These are phyloP conservation scores for Xylocampa areola DNA, from an alignment of 2,888 invertebrate species.

Conservation along the genomic window DNA sequence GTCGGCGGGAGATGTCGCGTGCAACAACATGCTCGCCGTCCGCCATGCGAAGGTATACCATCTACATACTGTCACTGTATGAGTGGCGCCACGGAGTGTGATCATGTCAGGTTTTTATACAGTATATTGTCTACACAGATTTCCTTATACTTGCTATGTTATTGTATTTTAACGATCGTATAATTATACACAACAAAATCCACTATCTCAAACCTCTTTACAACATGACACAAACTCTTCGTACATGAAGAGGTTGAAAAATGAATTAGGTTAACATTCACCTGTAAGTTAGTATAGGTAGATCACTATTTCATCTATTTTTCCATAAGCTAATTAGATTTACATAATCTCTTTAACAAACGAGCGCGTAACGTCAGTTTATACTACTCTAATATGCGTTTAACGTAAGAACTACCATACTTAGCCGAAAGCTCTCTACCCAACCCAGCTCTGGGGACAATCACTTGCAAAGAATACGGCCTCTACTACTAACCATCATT, in stretches of 20 bases:
- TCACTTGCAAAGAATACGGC: constrained; percentile 23
- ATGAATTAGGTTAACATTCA: too few species aligned
- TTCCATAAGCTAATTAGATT: background rate
- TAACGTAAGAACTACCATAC: constrained; percentile 6
- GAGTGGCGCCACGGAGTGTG: background rate
- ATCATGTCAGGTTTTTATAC: background rate
- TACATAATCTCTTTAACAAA: background rate
- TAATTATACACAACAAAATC: too few species aligned
- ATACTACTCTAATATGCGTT: constrained; percentile 19
- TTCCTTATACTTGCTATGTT: too few species aligned
- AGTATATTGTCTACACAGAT: too few species aligned
- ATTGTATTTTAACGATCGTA: too few species aligned
- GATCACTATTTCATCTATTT: too few species aligned
- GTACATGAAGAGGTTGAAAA: too few species aligned
- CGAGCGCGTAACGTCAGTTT: constrained; percentile 8
- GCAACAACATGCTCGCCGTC: constrained; percentile 74
- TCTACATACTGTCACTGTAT: constrained; percentile 10
- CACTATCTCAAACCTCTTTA: too few species aligned
- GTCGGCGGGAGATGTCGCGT: constrained; percentile 70
- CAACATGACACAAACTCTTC: too few species aligned
- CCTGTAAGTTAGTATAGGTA: too few species aligned
- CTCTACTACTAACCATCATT: constrained; percentile 34
- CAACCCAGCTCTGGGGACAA: constrained; percentile 9
- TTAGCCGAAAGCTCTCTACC: constrained; percentile 12
- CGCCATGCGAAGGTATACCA: constrained; percentile 80